Percentiles rank a stretch among this genome's conserved stretches.
These are phyloP conservation scores for Phymanthus crucifer DNA, from an alignment of 92 coral and sea anemone species.

Conservation along the genomic window DNA sequence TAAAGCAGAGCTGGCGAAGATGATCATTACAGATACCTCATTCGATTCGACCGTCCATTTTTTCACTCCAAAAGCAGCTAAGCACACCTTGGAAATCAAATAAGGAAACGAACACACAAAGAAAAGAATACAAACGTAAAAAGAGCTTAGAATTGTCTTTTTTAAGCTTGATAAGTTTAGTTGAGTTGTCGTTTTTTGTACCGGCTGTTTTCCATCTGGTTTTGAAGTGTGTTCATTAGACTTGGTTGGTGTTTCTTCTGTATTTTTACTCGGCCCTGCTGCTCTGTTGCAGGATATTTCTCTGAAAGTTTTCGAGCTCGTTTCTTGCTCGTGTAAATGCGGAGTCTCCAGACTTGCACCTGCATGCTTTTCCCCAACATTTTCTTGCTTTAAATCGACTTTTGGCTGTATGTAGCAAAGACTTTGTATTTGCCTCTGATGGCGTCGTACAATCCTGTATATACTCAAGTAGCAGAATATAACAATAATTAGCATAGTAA, in stretches of 20 bases:
- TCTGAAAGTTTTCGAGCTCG: background rate
- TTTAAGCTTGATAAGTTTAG: background rate
- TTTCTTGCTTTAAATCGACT: background rate
- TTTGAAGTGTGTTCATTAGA: background rate
- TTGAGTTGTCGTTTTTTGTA: background rate
- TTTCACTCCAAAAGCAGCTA: background rate
- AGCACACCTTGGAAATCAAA: background rate
- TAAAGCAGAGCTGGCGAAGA: background rate
- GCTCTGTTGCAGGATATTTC: background rate
- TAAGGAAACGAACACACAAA: background rate
- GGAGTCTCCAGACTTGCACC: background rate
- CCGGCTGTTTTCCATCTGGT: background rate
- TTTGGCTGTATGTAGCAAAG: background rate
- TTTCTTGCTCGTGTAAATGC: background rate
- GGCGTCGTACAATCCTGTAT: background rate
- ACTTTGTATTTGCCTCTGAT: background rate
- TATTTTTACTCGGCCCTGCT: background rate
- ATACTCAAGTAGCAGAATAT: background rate
- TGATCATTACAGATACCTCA: background rate
- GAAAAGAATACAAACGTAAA: slow-evolving; percentile 1
- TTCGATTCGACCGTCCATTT: background rate
- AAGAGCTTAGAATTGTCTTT: background rate
- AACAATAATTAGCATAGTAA: background rate
- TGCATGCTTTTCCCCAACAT: background rate
- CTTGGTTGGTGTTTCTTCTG: background rate